Percentiles rank a stretch among this genome's conserved stretches.
phyloP scores from a whole-genome alignment of 2,113 vertebrate genomes.

The Amphiprion ocellaris region DNA sequence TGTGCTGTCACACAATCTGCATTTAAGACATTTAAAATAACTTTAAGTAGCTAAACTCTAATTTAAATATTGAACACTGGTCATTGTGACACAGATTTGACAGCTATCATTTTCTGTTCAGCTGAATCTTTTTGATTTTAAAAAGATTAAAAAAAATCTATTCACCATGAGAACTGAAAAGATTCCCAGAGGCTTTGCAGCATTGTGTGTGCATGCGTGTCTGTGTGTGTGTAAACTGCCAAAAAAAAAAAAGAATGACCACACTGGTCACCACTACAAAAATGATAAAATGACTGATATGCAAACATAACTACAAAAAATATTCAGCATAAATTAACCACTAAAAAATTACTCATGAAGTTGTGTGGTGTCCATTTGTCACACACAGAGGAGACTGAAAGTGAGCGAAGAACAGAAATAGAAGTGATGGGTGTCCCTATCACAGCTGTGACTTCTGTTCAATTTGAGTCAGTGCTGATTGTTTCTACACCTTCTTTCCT shows the following conservation, averaged over 20 bases:
- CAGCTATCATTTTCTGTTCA: too few species aligned
- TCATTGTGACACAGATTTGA: too few species aligned
- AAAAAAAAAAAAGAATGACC: constrained; percentile 15
- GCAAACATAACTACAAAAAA: constrained; percentile 19
- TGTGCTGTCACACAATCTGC: neutral
- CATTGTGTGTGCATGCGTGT: constrained; percentile 7
- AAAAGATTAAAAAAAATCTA: too few species aligned
- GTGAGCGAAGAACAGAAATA: constrained; percentile 31
- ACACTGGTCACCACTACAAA: too few species aligned
- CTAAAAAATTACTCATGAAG: constrained; percentile 1
- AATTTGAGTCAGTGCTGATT: constrained; percentile 7
- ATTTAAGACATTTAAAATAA: constrained; percentile 3
- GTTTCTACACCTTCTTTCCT: neutral
- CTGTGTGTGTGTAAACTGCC: neutral
- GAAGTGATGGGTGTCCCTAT: constrained; percentile 15
- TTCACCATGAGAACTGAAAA: constrained; percentile 26
- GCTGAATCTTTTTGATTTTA: too few species aligned
- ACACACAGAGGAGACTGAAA: neutral
- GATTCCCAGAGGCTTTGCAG: constrained; percentile 29
- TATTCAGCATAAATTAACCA: neutral
- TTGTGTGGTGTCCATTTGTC: constrained; percentile 11
- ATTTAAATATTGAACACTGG: neutral
- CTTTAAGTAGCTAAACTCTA: neutral
- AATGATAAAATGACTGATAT: constrained; percentile 7
- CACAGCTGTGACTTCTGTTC: constrained; percentile 36